phyloP scores from a whole-genome alignment of 2,797 vertebrate species.

The Chelon labrosus region DNA sequence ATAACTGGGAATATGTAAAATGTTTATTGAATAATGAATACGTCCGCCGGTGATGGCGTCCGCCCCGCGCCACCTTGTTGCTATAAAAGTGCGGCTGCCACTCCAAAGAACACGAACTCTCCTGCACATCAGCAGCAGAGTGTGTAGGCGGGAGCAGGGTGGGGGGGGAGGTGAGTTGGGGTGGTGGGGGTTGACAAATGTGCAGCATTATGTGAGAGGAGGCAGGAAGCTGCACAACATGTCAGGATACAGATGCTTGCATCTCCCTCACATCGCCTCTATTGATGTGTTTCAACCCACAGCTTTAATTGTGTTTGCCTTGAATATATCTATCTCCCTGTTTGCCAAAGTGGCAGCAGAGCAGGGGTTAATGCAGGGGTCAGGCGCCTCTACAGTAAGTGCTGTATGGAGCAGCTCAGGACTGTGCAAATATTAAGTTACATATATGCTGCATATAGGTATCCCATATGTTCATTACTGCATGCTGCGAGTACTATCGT shows the following conservation, averaged over 20 bases:
- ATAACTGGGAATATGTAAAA: conserved; percentile 64
- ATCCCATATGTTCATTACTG: conserved; percentile 34
- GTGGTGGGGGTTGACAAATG: conserved; percentile 65
- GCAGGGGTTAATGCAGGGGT: conserved; percentile 75
- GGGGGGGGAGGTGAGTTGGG: too few relatives aligned
- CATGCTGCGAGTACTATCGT: background rate
- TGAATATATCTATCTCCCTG: conserved; percentile 58
- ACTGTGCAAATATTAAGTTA: conserved; percentile 59
- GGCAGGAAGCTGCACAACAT: conserved; percentile 68
- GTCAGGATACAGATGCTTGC: conserved; percentile 73
- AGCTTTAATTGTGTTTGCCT: conserved; percentile 79
- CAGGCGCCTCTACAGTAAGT: conserved; percentile 58
- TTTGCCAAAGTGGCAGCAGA: conserved; percentile 46
- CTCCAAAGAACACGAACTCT: conserved; percentile 68
- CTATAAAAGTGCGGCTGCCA: conserved; percentile 68
- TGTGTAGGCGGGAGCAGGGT: conserved; percentile 51
- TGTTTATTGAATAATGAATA: conserved; percentile 79
- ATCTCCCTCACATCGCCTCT: conserved; percentile 65
- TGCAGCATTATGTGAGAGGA: conserved; percentile 74
- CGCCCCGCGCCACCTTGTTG: conserved; percentile 52
- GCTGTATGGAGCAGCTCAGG: conserved; percentile 50
- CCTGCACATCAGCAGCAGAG: conserved; percentile 49
- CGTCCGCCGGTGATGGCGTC: conserved; percentile 35
- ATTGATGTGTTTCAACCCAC: conserved; percentile 76
- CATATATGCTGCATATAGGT: conserved; percentile 32